phyloP scores from a whole-genome alignment of 2,888 invertebrate species.

The Philopedon plagiatum region DNA sequence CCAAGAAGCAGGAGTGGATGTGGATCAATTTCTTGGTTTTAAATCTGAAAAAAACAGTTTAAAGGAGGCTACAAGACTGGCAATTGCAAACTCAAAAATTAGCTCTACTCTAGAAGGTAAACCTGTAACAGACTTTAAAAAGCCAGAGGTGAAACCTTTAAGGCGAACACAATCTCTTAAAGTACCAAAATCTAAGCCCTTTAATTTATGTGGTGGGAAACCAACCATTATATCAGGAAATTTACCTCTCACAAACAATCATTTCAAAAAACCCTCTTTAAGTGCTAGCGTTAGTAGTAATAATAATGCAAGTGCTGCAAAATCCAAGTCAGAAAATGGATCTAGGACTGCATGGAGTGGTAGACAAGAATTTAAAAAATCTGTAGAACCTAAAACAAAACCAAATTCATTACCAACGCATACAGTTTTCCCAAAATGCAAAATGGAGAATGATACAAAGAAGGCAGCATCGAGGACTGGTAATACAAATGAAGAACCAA shows the following conservation, averaged over 20 bases:
- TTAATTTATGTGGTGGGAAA: neutral
- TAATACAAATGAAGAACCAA: neutral
- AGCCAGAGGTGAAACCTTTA: neutral
- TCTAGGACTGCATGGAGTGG: neutral
- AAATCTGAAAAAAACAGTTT: neutral
- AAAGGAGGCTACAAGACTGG: neutral
- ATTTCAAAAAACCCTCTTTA: neutral
- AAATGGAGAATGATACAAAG: neutral
- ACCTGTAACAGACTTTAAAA: conserved; percentile 19
- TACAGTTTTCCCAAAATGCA: neutral
- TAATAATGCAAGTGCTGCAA: neutral
- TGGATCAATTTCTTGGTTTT: conserved; percentile 13
- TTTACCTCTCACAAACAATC: conserved; percentile 1
- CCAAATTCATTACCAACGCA: conserved; percentile 6
- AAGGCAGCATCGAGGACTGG: neutral
- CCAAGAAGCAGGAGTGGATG: conserved; percentile 51
- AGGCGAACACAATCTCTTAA: conserved; percentile 28
- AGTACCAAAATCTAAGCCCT: conserved; percentile 25
- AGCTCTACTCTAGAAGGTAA: conserved; percentile 17
- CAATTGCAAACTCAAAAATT: conserved; percentile 16
- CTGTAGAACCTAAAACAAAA: conserved; percentile 16
- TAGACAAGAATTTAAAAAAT: conserved; percentile 11
- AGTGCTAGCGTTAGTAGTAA: neutral
- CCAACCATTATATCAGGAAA: conserved; percentile 15
- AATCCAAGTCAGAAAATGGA: neutral